These are phyloP conservation scores for Actinia tenebrosa DNA, from an alignment of 64 coral and sea anemone species.

Conservation along the genomic window DNA sequence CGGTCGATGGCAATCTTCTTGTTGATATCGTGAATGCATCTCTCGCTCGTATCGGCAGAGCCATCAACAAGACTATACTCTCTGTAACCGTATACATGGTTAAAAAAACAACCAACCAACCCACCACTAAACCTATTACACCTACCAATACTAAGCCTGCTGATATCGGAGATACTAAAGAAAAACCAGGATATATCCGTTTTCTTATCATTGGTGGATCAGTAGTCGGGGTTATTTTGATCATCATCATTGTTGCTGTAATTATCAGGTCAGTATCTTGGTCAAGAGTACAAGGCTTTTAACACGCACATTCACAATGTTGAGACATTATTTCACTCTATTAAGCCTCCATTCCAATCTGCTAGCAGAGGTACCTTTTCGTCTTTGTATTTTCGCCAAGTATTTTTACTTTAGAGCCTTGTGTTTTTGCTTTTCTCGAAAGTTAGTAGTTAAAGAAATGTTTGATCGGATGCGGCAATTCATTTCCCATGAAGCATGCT, in stretches of 20 bases:
- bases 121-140: background rate
- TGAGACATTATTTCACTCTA: too few species aligned
- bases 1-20: background rate
- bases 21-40: background rate
- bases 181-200: background rate
- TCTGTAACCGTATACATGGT: background rate
- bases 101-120: background rate
- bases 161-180: background rate
- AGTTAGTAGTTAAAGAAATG: too few species aligned
- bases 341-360: too few species aligned
- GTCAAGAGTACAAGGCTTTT: background rate
- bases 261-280: background rate
- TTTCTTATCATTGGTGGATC: conserved; percentile 4
- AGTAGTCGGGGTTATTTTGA: background rate
- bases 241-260: background rate
- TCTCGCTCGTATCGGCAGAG: conserved; percentile 1
- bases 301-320: too few species aligned
- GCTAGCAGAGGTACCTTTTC: too few species aligned
- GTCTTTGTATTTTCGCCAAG: too few species aligned
- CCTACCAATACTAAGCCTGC: background rate
- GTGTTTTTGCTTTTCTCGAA: too few species aligned
- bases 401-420: too few species aligned
- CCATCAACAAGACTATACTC: background rate
- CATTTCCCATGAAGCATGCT: too few species aligned
- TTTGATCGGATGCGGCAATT: too few species aligned